Conservation (phyloP, 2,113 vertebrate species). For the Emydocephalus ijimae region DNA sequence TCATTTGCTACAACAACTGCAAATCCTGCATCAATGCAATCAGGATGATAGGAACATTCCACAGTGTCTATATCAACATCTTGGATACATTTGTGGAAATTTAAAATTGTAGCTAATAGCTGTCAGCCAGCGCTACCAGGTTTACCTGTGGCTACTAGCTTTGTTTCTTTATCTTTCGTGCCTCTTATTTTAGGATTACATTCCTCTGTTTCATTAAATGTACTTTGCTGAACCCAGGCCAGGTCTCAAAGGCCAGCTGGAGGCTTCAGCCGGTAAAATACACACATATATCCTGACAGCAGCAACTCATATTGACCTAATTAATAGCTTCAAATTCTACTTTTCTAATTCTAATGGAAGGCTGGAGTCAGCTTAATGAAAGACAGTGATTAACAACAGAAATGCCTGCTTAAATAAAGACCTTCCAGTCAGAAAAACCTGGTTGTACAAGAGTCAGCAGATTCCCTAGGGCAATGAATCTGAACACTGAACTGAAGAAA, state of each 20-base stretch:
- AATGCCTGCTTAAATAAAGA: not conserved
- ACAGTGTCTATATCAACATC: not conserved
- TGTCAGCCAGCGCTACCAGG: not conserved
- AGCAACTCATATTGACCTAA: not conserved
- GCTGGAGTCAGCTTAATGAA: not conserved
- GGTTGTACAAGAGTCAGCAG: not conserved
- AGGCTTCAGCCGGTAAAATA: not conserved
- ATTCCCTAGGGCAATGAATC: not conserved
- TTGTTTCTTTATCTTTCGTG: not conserved
- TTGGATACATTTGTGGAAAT: not conserved
- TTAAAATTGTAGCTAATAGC: not conserved
- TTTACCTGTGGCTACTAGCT: not conserved
- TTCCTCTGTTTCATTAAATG: not conserved
- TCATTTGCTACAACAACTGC: conserved; percentile 37
- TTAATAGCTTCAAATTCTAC: not conserved
- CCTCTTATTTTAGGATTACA: not conserved
- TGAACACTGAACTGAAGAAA: not conserved
- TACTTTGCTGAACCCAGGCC: not conserved
- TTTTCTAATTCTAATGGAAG: not conserved
- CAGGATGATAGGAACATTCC: conserved; percentile 18
- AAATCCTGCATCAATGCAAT: conserved; percentile 35
- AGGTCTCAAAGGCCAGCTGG: not conserved
- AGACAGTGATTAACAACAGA: not conserved
- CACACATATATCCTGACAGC: not conserved
- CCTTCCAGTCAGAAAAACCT: not conserved